Evolutionary conservation across 1,140 invertebrate genomes (phyloP).

Genomic region (Papilio polyxenes): DNA sequence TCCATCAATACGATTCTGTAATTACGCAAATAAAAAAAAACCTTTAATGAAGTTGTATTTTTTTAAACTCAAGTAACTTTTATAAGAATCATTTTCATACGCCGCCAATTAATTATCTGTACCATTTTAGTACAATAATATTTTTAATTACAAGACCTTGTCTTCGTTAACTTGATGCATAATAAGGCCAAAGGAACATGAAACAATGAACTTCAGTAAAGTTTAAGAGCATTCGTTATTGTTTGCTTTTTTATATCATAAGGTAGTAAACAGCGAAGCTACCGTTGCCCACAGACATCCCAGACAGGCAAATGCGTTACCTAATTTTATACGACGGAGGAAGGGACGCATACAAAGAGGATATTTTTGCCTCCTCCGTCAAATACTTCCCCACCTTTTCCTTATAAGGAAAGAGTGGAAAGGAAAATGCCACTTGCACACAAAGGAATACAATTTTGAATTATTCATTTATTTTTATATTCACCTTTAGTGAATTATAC

Average conservation of each 20-base stretch:
- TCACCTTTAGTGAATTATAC: too few relatives aligned
- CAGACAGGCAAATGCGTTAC: too few relatives aligned
- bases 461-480: too few relatives aligned
- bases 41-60: not conserved
- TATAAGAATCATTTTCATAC: not conserved
- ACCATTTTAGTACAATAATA: conserved; percentile 2
- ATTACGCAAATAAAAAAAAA: not conserved
- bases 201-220: conserved; percentile 19
- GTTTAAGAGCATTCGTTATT: not conserved
- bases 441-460: too few relatives aligned
- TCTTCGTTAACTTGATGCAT: conserved; percentile 13
- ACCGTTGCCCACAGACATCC: too few relatives aligned
- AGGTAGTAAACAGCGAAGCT: too few relatives aligned
- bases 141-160: conserved; percentile 33
- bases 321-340: too few relatives aligned
- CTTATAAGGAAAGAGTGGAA: too few relatives aligned
- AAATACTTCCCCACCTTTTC: too few relatives aligned
- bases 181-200: conserved; percentile 22
- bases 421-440: too few relatives aligned
- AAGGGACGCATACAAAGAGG: too few relatives aligned
- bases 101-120: conserved; percentile 18
- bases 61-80: not conserved
- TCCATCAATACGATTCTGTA: not conserved
- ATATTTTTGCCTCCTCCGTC: too few relatives aligned
- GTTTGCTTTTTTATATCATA: not conserved